phyloP scores from a whole-genome alignment of 1,140 invertebrate species.

The Lordiphosa stackelbergi region DNA sequence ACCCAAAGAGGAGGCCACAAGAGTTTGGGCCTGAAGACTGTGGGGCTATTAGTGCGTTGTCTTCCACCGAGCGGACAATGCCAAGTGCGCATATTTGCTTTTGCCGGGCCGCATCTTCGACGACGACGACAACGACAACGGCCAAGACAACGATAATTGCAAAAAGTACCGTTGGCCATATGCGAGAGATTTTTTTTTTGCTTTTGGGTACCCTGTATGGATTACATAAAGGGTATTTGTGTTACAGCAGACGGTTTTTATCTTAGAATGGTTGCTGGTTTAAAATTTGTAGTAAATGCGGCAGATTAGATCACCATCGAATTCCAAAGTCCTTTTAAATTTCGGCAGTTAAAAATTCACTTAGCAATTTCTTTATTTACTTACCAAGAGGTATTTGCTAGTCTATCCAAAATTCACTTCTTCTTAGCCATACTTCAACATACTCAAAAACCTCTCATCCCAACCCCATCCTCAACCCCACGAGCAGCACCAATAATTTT shows the following conservation, averaged over 20 bases:
- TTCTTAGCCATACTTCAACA: neutral
- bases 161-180: constrained; percentile 70
- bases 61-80: constrained; percentile 52
- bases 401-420: too few species aligned
- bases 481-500: constrained; percentile 29
- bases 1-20: constrained; percentile 27
- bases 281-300: too few species aligned
- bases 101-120: constrained; percentile 45
- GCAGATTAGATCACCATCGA: too few species aligned
- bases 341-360: too few species aligned
- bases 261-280: too few species aligned
- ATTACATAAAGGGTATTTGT: neutral
- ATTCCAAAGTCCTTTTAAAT: too few species aligned
- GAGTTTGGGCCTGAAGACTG: constrained; percentile 5
- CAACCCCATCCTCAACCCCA: neutral
- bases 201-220: constrained; percentile 1
- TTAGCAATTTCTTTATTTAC: too few species aligned
- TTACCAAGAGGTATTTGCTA: too few species aligned
- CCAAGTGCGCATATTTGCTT: constrained; percentile 72
- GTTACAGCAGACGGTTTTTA: too few species aligned
- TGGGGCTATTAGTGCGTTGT: constrained; percentile 70
- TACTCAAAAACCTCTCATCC: neutral
- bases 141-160: constrained; percentile 71
- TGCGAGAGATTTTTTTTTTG: constrained; percentile 59
- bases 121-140: constrained; percentile 41